Conservation (phyloP, 2,888 invertebrate species). For the Erebia aethiops region DNA sequence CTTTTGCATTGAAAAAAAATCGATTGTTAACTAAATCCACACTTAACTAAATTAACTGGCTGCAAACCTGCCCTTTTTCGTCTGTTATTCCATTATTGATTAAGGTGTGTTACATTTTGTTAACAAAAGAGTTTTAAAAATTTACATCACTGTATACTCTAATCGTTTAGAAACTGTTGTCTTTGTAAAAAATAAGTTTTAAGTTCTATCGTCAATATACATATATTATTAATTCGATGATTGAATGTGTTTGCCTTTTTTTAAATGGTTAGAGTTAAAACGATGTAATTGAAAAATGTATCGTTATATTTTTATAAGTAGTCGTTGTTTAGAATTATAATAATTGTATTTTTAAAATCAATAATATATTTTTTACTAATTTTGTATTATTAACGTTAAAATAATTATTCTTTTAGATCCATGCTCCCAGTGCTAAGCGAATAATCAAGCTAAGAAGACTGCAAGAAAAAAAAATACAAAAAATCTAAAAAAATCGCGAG, state of each 20-base stretch:
- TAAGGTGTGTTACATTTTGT: background rate
- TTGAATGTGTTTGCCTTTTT: background rate
- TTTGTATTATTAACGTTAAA: constrained; percentile 32
- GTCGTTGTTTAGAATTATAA: too few relatives aligned
- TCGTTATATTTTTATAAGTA: background rate
- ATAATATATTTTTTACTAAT: too few relatives aligned
- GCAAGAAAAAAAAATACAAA: constrained; percentile 66
- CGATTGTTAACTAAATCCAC: constrained; percentile 1
- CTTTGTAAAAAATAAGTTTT: too few relatives aligned
- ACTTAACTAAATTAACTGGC: background rate
- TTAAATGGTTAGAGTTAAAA: background rate
- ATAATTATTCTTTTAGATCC: constrained; percentile 84
- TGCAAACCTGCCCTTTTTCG: too few relatives aligned
- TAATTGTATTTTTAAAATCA: too few relatives aligned
- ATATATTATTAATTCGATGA: background rate
- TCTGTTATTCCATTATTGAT: too few relatives aligned
- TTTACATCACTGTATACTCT: background rate
- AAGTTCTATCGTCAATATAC: background rate
- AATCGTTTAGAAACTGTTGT: background rate
- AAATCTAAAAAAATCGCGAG: constrained; percentile 55
- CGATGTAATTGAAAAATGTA: background rate
- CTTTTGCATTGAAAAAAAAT: constrained; percentile 4
- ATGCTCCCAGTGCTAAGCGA: constrained; percentile 92
- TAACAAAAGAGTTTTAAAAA: background rate
- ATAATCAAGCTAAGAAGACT: constrained; percentile 85